Conservation (phyloP, 2,113 vertebrate species). For the Stegostoma tigrinum region DNA sequence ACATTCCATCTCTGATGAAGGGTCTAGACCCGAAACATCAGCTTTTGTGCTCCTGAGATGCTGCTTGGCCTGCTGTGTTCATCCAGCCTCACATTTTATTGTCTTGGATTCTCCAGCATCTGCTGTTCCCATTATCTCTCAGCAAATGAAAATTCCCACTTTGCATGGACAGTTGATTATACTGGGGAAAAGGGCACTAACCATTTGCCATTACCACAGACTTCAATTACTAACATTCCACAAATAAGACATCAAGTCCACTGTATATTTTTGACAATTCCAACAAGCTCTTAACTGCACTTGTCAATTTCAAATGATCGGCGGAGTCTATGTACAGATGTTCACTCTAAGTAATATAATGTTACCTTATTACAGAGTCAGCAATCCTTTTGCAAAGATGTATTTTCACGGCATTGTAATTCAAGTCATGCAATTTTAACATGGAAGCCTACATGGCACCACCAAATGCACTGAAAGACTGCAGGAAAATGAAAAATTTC, state of each 20-base stretch:
- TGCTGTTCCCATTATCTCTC: too few species aligned
- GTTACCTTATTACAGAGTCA: neutral
- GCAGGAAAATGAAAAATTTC: neutral
- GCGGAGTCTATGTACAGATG: neutral
- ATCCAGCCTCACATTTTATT: too few species aligned
- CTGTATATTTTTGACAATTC: neutral
- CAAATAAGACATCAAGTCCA: neutral
- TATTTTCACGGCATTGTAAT: neutral
- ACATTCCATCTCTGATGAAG: too few species aligned
- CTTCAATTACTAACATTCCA: neutral
- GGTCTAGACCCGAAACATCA: too few species aligned
- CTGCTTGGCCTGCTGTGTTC: too few species aligned
- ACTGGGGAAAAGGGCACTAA: neutral
- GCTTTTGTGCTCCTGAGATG: too few species aligned
- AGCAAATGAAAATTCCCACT: neutral
- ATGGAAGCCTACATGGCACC: neutral
- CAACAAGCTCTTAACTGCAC: neutral
- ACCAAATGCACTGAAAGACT: neutral
- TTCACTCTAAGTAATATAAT: neutral
- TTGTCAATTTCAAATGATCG: neutral
- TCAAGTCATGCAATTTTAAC: neutral
- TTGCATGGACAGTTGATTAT: neutral
- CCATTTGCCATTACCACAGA: neutral
- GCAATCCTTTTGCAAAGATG: neutral
- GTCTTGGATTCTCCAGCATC: too few species aligned